Evolutionary conservation across 2,797 vertebrate genomes (phyloP).

Genomic region (Mus caroli): DNA sequence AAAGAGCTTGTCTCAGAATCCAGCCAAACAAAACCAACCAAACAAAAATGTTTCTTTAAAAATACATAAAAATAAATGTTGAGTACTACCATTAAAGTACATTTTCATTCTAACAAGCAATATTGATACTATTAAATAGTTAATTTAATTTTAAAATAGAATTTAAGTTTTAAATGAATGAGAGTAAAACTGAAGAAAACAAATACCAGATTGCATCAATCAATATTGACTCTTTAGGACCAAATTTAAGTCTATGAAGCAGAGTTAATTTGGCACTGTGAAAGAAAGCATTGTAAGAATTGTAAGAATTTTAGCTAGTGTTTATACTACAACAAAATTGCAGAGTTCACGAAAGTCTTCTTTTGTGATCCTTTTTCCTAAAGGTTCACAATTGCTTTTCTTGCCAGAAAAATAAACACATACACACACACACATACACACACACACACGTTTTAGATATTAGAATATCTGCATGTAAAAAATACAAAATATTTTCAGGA

Average conservation of each 20-base stretch:
- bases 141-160: background rate
- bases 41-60: background rate
- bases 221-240: background rate
- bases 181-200: background rate
- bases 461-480: background rate
- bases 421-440: background rate
- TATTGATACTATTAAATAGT: background rate
- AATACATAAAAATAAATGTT: background rate
- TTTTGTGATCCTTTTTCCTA: background rate
- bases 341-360: background rate
- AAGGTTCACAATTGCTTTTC: background rate
- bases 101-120: background rate
- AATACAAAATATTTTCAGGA: background rate
- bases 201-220: background rate
- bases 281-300: background rate
- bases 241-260: background rate
- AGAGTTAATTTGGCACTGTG: slow-evolving; percentile 3
- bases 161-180: slow-evolving; percentile 12
- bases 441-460: background rate
- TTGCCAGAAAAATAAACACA: background rate
- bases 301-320: background rate
- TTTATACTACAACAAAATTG: background rate
- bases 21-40: background rate
- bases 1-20: background rate
- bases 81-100: background rate